Evolutionary conservation across 2,113 vertebrate genomes (phyloP).

Genomic region (Silurus meridionalis): DNA sequence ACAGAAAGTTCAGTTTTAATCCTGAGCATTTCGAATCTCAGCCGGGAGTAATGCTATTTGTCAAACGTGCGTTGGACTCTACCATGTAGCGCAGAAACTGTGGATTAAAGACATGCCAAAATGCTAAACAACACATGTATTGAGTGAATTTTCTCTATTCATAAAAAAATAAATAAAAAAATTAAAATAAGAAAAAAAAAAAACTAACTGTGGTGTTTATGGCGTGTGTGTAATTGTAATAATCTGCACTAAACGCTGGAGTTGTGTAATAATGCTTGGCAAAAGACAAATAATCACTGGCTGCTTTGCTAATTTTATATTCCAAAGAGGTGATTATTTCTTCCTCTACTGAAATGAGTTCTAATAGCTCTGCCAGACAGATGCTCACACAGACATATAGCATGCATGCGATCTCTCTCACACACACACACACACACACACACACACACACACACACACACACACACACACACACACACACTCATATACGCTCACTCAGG

Average conservation of each 20-base stretch:
- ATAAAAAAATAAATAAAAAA: background rate
- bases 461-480: conserved; percentile 9
- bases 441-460: background rate
- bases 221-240: conserved; percentile 63
- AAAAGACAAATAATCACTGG: conserved; percentile 61
- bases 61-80: background rate
- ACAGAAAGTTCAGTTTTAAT: background rate
- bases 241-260: conserved; percentile 63
- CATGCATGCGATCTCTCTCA: conserved; percentile 5
- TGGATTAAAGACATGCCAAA: background rate
- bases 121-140: background rate
- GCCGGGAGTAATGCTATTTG: background rate
- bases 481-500: background rate
- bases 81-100: background rate
- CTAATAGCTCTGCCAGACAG: conserved; percentile 47
- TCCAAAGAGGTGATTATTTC: conserved; percentile 65
- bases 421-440: background rate
- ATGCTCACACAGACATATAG: conserved; percentile 44
- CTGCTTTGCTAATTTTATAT: conserved; percentile 61
- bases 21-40: background rate
- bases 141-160: conserved; percentile 14
- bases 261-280: conserved; percentile 64
- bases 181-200: background rate
- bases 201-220: conserved; percentile 43
- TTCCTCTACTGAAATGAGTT: conserved; percentile 51